Conservation (phyloP, 2,113 vertebrate species). For the Albula goreensis region DNA sequence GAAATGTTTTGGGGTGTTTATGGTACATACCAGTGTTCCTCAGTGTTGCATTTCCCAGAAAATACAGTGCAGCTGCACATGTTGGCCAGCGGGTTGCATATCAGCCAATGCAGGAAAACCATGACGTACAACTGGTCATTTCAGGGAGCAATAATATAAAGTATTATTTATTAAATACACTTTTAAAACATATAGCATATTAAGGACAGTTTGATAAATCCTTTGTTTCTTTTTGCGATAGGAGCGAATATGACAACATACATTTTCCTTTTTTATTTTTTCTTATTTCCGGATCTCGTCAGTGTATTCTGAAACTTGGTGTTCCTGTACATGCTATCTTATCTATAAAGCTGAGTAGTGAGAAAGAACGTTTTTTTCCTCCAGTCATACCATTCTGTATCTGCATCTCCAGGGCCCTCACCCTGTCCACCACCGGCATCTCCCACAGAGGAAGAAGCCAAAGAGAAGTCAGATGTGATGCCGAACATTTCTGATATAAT, state of each 20-base stretch:
- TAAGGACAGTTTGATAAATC: background rate
- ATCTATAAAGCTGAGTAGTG: background rate
- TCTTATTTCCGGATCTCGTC: background rate
- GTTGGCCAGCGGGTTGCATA: slow-evolving; percentile 57
- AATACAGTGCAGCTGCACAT: slow-evolving; percentile 41
- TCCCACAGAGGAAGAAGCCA: slow-evolving; percentile 73
- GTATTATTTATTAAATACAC: too few species aligned
- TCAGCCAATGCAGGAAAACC: slow-evolving; percentile 34
- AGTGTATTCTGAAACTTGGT: background rate
- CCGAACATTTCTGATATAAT: slow-evolving; percentile 91
- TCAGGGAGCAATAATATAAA: too few species aligned
- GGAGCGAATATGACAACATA: background rate
- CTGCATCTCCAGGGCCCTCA: slow-evolving; percentile 65
- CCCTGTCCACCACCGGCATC: slow-evolving; percentile 57
- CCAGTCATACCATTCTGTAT: background rate
- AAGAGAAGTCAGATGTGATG: slow-evolving; percentile 82
- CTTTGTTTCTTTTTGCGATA: background rate
- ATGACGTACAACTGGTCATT: too few species aligned
- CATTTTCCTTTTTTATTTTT: background rate
- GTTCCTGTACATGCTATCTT: background rate
- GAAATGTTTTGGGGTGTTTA: slow-evolving; percentile 35
- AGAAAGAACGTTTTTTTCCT: background rate
- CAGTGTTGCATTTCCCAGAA: background rate
- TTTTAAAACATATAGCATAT: too few species aligned
- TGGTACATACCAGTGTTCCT: background rate